phyloP scores from a whole-genome alignment of 1,140 invertebrate species.

The Homarus americanus region DNA sequence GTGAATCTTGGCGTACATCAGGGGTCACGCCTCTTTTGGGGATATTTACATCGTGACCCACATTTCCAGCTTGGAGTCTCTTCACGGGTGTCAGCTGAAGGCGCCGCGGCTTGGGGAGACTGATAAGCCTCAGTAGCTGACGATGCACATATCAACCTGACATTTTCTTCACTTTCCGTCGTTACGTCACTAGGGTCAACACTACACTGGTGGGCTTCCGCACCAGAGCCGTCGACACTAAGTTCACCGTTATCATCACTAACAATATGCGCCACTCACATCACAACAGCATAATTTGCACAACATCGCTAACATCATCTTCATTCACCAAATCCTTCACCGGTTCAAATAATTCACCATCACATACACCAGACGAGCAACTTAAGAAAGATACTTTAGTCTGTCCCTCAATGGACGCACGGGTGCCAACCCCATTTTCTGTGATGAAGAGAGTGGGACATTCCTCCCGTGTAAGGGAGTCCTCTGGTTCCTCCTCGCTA shows the following conservation, averaged over 20 bases:
- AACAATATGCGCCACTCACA: neutral
- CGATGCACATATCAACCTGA: neutral
- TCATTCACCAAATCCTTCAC: conserved; percentile 14
- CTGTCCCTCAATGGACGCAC: neutral
- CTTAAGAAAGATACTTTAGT: conserved; percentile 39
- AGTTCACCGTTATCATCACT: neutral
- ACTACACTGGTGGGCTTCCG: neutral
- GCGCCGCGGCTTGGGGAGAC: conserved; percentile 5
- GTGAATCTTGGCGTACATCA: neutral
- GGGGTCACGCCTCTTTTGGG: neutral
- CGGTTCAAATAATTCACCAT: neutral
- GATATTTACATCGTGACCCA: neutral
- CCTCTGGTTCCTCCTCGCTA: conserved; percentile 7
- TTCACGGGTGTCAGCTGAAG: neutral
- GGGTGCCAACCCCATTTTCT: conserved; percentile 46
- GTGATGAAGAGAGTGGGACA: conserved; percentile 38
- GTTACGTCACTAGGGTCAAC: neutral
- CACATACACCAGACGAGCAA: neutral
- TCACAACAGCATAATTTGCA: neutral
- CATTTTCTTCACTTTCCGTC: neutral
- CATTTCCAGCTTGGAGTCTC: neutral
- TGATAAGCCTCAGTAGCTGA: conserved; percentile 40
- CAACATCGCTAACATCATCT: neutral
- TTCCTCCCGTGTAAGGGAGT: neutral
- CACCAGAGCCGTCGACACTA: neutral